A percentile compares a stretch with the other conserved stretches of the same genome.
Conservation (phyloP, 2,797 vertebrate genomes). For the Nyctibius grandis region DNA sequence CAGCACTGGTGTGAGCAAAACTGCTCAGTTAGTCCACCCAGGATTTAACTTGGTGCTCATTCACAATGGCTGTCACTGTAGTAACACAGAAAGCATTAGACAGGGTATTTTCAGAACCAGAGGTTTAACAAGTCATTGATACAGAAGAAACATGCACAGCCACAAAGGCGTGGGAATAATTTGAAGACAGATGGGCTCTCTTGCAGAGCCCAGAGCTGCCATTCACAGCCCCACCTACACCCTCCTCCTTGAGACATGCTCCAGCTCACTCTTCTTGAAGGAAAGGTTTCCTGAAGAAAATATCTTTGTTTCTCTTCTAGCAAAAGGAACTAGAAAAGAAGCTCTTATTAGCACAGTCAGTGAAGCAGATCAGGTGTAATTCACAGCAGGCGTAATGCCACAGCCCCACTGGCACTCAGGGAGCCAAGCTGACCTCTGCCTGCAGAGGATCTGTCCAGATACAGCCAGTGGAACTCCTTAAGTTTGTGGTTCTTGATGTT, state of each 20-base stretch:
- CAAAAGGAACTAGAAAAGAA: neutral
- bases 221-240: neutral
- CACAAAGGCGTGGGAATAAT: neutral
- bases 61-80: neutral
- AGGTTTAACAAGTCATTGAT: neutral
- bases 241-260: neutral
- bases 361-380: neutral
- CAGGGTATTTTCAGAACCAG: neutral
- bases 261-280: neutral
- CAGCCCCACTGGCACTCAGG: rapidly evolving
- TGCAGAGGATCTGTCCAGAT: neutral
- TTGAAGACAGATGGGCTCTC: neutral
- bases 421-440: neutral
- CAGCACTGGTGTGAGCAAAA: neutral
- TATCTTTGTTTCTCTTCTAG: neutral
- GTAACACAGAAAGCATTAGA: neutral
- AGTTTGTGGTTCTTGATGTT: neutral
- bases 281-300: neutral
- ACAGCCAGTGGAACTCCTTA: neutral
- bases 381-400: neutral
- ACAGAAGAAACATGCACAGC: neutral
- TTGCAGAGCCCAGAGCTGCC: neutral
- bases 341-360: neutral
- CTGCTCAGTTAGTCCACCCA: neutral
- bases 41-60: neutral